Evolutionary conservation across 2,888 invertebrate genomes (phyloP), one percentile per base, ranked within the genome.

Genomic region (Hylaea fasciaria): DNA sequence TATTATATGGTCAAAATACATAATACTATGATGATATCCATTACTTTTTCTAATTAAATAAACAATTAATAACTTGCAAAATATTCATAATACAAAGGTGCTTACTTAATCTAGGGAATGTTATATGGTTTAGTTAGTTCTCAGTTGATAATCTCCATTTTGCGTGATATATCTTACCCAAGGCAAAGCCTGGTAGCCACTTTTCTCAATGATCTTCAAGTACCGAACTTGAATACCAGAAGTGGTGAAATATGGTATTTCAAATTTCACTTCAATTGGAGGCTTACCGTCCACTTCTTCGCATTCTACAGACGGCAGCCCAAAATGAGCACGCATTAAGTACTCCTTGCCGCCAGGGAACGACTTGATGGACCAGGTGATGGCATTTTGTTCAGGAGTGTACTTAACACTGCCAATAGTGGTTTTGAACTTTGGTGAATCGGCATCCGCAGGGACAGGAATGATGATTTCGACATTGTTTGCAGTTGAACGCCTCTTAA

Each of bases 101-200:
- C 76, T 56, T 57, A 50, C 56, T 64, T 62, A 66, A 44, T n/a
- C 56, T 65, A 80, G 62, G 81, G 81, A 81, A 82, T 80, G 77
- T 73, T 66, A 59, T 67, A 59, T 65, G 58, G 51, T 62, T 78
- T 93, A 98, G 90, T 97, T 97, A 70, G 98, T 99, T 87, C 99
- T 94, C 69, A 99, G 92, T 83, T 99, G 99, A 85, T 99, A 99
- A 87, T 99, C 99, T 52, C 99, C 99, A 85, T 99, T 99, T 85
- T 99, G 99, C 41, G 99, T 99, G 69, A 99, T 99, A 85, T 99
- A 99, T n/a, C 99, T 94, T 5, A 99, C 99, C 99, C 99, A 99
- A 0, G 99, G 99, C 66, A 99, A 85, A 0, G 99, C 99, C 89
- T 99, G 99, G 86, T 99, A 99, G 0, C 99, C 99, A 86, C 98